Conservation (phyloP, 2,113 vertebrate species). For the Numenius arquata region DNA sequence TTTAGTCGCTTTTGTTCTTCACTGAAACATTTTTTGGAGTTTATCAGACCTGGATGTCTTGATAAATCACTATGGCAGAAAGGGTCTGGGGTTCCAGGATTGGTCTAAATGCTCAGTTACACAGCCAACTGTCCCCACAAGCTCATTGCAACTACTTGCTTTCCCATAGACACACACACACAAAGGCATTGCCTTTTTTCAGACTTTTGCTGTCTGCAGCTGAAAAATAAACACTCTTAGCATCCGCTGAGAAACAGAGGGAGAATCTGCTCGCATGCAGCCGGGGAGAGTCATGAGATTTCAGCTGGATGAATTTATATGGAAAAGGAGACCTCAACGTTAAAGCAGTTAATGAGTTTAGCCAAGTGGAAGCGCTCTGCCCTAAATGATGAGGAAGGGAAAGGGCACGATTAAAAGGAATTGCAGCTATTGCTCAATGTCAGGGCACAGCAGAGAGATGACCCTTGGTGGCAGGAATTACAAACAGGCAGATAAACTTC, state of each 20-base stretch:
- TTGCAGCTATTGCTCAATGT: slow-evolving; percentile 61
- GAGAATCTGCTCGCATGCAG: neutral
- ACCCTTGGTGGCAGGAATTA: neutral
- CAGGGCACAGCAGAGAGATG: slow-evolving; percentile 20
- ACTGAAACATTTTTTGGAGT: neutral
- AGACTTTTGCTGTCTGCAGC: neutral
- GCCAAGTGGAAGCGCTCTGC: slow-evolving; percentile 42
- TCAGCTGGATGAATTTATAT: slow-evolving; percentile 11
- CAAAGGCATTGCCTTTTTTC: neutral
- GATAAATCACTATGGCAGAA: neutral
- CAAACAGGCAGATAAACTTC: slow-evolving; percentile 44
- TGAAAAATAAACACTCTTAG: neutral
- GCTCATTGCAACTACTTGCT: neutral
- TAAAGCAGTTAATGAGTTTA: slow-evolving; percentile 68
- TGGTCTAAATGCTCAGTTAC: neutral
- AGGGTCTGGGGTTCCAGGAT: neutral
- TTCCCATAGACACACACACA: neutral
- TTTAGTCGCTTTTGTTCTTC: neutral
- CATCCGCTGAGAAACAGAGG: neutral
- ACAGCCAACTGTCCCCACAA: neutral
- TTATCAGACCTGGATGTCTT: neutral
- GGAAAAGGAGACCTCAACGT: slow-evolving; percentile 36
- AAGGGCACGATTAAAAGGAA: slow-evolving; percentile 27
- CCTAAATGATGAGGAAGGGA: slow-evolving; percentile 26
- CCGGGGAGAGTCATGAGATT: neutral